These are phyloP conservation scores for Tachysurus fulvidraco DNA, from an alignment of 2,113 vertebrate species.

Conservation along the genomic window DNA sequence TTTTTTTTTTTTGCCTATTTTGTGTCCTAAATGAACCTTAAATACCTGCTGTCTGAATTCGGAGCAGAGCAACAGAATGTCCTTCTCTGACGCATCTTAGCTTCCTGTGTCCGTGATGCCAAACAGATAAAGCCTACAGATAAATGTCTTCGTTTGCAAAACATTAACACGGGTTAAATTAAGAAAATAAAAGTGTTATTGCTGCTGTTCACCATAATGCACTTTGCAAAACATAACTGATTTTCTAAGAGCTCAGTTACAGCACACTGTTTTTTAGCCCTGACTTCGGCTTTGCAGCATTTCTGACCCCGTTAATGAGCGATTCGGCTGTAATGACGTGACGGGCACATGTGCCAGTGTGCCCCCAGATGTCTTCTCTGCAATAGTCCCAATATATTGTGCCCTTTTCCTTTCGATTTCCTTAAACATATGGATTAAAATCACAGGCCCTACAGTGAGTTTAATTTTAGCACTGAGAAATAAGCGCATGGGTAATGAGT, in stretches of 20 bases:
- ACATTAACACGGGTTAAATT: not conserved
- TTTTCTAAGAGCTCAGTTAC: too few species aligned
- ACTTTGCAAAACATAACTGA: not conserved
- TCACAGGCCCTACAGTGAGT: not conserved
- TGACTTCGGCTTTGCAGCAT: not conserved
- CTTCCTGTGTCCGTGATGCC: not conserved
- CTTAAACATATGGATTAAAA: constrained; percentile 58
- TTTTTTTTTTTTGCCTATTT: not conserved
- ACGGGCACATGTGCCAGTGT: not conserved
- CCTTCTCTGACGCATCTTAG: not conserved
- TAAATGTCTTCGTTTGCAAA: not conserved
- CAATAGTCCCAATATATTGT: constrained; percentile 76
- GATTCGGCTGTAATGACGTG: not conserved
- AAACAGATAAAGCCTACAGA: not conserved
- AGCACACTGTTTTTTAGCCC: not conserved
- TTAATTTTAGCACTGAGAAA: constrained; percentile 27
- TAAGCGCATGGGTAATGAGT: constrained; percentile 49
- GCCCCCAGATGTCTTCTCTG: not conserved
- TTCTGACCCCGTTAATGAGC: not conserved
- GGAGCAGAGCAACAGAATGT: too few species aligned
- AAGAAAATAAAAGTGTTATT: not conserved
- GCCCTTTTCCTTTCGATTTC: constrained; percentile 84
- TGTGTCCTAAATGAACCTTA: not conserved
- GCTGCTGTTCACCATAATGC: not conserved
- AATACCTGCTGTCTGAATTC: not conserved